Evolutionary conservation across 2,113 vertebrate genomes (phyloP).

Genomic region (Setophaga kirtlandii): DNA sequence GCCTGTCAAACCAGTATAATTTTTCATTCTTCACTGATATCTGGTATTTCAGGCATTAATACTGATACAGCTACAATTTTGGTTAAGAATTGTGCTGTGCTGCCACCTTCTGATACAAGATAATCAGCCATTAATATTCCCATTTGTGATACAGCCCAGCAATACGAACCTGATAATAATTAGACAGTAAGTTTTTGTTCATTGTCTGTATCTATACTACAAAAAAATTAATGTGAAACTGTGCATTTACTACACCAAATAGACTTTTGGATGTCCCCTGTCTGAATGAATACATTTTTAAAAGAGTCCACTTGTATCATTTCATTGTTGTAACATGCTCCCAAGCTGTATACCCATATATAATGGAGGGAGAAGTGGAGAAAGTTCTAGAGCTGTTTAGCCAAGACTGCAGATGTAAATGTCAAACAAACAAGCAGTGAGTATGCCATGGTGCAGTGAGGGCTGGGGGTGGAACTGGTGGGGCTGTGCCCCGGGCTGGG

Average conservation of each 20-base stretch:
- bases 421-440: not conserved
- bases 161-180: not conserved
- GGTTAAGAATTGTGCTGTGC: slow-evolving; percentile 46
- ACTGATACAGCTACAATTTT: not conserved
- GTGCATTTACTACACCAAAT: not conserved
- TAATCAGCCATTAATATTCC: slow-evolving; percentile 11
- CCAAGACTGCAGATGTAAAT: not conserved
- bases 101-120: slow-evolving; percentile 63
- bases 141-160: not conserved
- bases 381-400: not conserved
- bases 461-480: not conserved
- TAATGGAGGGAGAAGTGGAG: not conserved
- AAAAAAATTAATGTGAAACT: not conserved
- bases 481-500: accelerated
- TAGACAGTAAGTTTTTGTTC: not conserved
- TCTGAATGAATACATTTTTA: not conserved
- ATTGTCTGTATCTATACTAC: not conserved
- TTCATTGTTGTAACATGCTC: not conserved
- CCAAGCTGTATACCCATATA: not conserved
- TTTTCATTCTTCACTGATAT: not conserved
- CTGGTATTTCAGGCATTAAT: not conserved
- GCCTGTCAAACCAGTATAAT: not conserved
- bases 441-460: not conserved
- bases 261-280: not conserved
- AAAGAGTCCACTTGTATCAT: not conserved